Base-by-base conservation (phyloP, 2,113 vertebrate species). In the Penelope pileata region DNA sequence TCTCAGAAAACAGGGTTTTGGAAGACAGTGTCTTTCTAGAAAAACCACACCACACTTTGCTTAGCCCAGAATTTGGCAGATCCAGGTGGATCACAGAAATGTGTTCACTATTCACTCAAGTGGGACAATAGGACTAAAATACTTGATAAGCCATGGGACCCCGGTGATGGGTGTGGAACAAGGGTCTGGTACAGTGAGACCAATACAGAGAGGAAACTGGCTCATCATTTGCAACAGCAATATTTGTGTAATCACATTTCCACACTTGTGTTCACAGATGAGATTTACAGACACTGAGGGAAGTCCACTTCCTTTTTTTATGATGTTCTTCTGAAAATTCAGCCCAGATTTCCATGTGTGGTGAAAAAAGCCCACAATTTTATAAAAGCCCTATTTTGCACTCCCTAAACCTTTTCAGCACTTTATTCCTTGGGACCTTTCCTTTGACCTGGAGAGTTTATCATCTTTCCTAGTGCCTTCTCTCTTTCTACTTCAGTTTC, bases 11-110 rank as follows among this genome's bases (percentile, higher is more conserved):
- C 3, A 81, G 50, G 22, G 7, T 91, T 96, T 83, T n/a, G 87
- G 72, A 91, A 91, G 76, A 86, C 64, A 43, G 47, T 74, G 56
- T 85, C 86, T 89, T 84, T 87, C 51, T 75, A 74, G 43, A 48
- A 93, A 48, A 91, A 50, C 18, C 38, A 51, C 26, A 16, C 38
- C n/a, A n/a, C n/a, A n/a, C n/a, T 60, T 45, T 45, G 32, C 21
- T 59, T 34, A 60, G 58, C n/a, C 36, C 32, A 29, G 42, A 36
- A 23, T 47, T 45, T 29, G 38, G 17, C 48, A 54, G 30, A 32
- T 29, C 40, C 30, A 66, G 24, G 36, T 42, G 43, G 48, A 30
- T 23, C 36, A 64, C 7, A 9, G 51, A 43, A 53, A 24, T 42
- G 48, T 7, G 12, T 79, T 40, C 30, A 21, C 17, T 40, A 38